Base-by-base conservation (phyloP, 2,113 vertebrate species). In the Centropus bengalensis region DNA sequence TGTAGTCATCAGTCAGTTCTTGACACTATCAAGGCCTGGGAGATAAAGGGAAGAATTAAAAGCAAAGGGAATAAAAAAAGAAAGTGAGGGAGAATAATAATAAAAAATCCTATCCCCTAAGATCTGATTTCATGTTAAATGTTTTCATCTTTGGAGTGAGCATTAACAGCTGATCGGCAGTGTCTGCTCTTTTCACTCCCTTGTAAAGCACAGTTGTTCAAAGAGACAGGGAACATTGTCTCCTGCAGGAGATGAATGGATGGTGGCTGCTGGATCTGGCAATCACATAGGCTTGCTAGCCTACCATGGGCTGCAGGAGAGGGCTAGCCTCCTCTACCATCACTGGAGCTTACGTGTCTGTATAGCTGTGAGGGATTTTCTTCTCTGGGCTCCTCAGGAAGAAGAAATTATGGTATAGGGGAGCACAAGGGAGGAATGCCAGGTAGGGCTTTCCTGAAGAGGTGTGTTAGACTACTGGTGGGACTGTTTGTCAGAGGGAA, bases 141-240 rank as follows among this genome's bases (percentile, higher is more conserved):
- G 52, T 88, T 96, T 94, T 91, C 86, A 91, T 94, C 93, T 87
- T 66, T 71, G 71, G 58, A 70, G 52, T 56, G 79, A 96, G 55
- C 59, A 15, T 56, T 82, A 86, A 9, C 27, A 89, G 66, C 79
- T 90, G 94, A 86, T 88, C 9, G 3, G 60, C 86, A 28, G 44
- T 21, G 38, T 13, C 77, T 80, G 82, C 69, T 91, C 80, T 60
- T 17, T 30, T 51, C 70, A 32, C 58, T 91, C 17, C 8, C 62
- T 69, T 1, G 1, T 67, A 40, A 91, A 15, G 24, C 9, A 42
- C 28, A 15, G 56, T 45, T 54, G 77, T 89, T 83, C 73, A 82
- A 60, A 91, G 58, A 33, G 58, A 67, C 0, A 2, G 79, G 82
- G 79, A 92, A 66, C 24, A 5, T 42, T 62, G 38, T 73, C 62